A percentile compares a stretch with the other conserved stretches of the same genome.
phyloP scores from a whole-genome alignment of 2,797 vertebrate genomes.

The Xenops minutus region DNA sequence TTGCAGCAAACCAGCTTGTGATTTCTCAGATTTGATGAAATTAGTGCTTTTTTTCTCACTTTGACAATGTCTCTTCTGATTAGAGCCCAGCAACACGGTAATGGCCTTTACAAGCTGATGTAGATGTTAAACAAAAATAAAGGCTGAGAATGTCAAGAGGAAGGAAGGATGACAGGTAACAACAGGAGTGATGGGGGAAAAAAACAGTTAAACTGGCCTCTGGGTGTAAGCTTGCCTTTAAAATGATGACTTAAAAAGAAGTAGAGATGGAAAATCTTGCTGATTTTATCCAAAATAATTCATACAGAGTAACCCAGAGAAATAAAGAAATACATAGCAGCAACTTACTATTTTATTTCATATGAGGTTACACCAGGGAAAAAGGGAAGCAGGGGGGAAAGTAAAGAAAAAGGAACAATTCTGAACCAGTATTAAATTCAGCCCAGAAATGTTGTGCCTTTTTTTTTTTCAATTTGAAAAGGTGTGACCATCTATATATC shows the following conservation, averaged over 20 bases:
- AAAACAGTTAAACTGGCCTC: not conserved
- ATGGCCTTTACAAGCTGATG: slow-evolving; percentile 18
- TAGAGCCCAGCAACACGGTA: not conserved
- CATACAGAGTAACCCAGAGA: not conserved
- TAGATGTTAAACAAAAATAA: slow-evolving; percentile 7
- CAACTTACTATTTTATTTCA: not conserved
- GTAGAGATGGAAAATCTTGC: not conserved
- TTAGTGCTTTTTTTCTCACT: not conserved
- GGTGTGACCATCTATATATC: not conserved
- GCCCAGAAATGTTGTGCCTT: not conserved
- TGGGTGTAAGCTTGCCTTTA: not conserved
- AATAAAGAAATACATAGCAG: not conserved
- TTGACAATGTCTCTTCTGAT: slow-evolving; percentile 5
- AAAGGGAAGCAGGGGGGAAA: not conserved
- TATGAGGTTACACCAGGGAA: not conserved
- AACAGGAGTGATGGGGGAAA: rapidly evolving
- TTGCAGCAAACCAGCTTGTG: not conserved
- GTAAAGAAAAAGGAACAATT: not conserved
- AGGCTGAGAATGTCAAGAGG: slow-evolving; percentile 5
- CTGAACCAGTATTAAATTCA: not conserved
- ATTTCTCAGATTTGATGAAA: slow-evolving; percentile 1
- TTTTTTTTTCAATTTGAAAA: not conserved
- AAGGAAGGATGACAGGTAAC: not conserved
- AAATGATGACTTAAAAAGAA: not conserved
- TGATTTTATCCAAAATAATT: not conserved